Conservation (phyloP, 2,113 vertebrate species). For the pig (Sus scrofa) region T2T-Sscrofa CM000812.6:231866501-231867000, state of each 20-base stretch:
- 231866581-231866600: too few relatives aligned
- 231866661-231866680: too few relatives aligned
- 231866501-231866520: too few relatives aligned
- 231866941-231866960: not conserved
- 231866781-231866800: not conserved
- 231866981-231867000: not conserved
- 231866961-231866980: not conserved
- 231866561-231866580: too few relatives aligned
- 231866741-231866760: not conserved
- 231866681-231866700: too few relatives aligned
- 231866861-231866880: not conserved
- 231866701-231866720: not conserved
- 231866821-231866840: not conserved
- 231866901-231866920: not conserved
- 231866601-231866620: too few relatives aligned
- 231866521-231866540: too few relatives aligned
- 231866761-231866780: not conserved
- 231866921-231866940: not conserved
- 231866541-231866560: too few relatives aligned
- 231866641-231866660: too few relatives aligned
- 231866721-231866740: too few relatives aligned
- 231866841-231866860: not conserved
- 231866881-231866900: not conserved
- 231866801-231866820: not conserved
- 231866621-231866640: too few relatives aligned